A percentile compares a stretch with the other conserved stretches of the same genome.
Evolutionary conservation across 1,140 invertebrate species (phyloP).

Genomic region (Drosophila pseudoananassae): DNA sequence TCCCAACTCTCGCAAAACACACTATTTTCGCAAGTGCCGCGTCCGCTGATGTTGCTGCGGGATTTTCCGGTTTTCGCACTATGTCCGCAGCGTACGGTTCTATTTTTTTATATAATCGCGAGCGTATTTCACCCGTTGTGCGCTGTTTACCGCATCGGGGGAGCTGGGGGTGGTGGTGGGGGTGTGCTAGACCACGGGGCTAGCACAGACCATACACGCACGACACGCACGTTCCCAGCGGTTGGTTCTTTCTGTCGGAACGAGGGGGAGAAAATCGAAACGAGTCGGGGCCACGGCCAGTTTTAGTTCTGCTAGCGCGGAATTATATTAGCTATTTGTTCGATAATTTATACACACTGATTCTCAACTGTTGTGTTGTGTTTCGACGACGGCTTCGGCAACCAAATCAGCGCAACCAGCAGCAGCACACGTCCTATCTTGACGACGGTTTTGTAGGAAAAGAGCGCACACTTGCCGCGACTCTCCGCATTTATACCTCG

Average conservation of each 20-base stretch:
- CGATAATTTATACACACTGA: conserved; percentile 33
- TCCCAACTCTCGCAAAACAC: conserved; percentile 32
- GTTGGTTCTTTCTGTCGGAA: background rate
- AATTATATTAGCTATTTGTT: conserved; percentile 14
- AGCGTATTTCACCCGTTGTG: conserved; percentile 18
- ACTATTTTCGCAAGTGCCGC: conserved; percentile 35
- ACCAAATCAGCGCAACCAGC: conserved; percentile 43
- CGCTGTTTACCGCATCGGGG: conserved; percentile 30
- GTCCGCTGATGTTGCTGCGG: conserved; percentile 10
- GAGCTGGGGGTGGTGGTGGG: background rate
- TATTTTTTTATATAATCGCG: conserved; percentile 69
- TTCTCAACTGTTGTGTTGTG: conserved; percentile 30
- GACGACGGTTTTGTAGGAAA: conserved; percentile 65
- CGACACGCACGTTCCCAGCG: conserved; percentile 14
- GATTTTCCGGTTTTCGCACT: conserved; percentile 35
- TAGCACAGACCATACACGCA: conserved; percentile 11
- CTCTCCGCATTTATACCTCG: conserved; percentile 56
- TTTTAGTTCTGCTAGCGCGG: background rate
- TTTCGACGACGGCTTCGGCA: conserved; percentile 57
- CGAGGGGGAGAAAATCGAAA: background rate
- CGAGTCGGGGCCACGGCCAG: background rate
- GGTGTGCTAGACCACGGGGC: background rate
- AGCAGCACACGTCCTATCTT: conserved; percentile 65
- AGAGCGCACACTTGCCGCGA: conserved; percentile 56
- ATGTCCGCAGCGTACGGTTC: conserved; percentile 19